Evolutionary conservation across 2,113 vertebrate genomes (phyloP), one percentile per base, ranked within the genome.

Genomic region (Chamaea fasciata): DNA sequence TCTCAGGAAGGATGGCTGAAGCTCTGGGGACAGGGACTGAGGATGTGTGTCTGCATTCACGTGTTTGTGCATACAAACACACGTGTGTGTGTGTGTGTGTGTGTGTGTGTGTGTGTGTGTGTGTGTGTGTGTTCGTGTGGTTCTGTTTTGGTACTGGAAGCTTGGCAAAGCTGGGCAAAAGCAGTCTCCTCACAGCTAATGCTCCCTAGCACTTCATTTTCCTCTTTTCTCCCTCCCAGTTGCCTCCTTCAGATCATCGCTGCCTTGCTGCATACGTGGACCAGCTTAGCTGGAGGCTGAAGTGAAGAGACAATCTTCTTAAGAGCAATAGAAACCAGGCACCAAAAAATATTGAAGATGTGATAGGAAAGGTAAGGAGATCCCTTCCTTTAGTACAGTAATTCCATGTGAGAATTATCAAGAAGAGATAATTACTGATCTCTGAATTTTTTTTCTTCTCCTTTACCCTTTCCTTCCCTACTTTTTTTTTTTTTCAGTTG

Each of bases 51-150:
- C 21, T 28, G 39, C 2, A 2, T 50, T 44, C 30, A 1, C 2
- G 7, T 65, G 35, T 50, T 27, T n/a, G 53, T 33, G 31, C 52
- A 47, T 2, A 12, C 2, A 46, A 2, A 11, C 1, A 1, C 1
- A 2, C 13, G 15, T 37, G 10, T 42, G 22, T 26, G 20, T 47
- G 17, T 6, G 6, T 24, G 11, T 44, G 9, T 19, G 11, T 37
- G 52, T 49, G 21, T 59, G 37, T 39, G 37, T 37, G 10, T 42
- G 22, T 26, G 15, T 37, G 10, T 42, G 22, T 26, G 20, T 47
- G 17, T 6, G 6, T 24, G 11, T 44, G 9, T 19, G 11, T 37
- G 52, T 49, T n/a, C n/a, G 21, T 59, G 37, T 39, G 37, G 11
- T 11, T 56, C 53, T 33, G 53, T 33, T 56, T 56, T 21, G 31